A percentile compares a stretch with the other conserved stretches of the same genome.
Conservation (phyloP, 2,797 vertebrate species). For the Cirrhinus mrigala region DNA sequence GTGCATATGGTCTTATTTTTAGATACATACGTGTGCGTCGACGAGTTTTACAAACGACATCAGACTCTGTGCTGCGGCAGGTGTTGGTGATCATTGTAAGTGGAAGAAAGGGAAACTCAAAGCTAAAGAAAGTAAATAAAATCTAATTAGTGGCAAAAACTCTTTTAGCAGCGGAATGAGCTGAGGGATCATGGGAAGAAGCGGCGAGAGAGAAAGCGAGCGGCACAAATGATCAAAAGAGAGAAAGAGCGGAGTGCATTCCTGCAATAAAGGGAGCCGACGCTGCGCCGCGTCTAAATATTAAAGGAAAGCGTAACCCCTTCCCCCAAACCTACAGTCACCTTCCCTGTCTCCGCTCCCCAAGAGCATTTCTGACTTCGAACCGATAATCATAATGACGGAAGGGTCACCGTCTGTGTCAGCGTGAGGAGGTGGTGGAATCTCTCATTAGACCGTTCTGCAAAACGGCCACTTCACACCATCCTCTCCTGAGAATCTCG, state of each 20-base stretch:
- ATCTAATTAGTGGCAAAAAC: conserved; percentile 52
- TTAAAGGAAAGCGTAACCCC: conserved; percentile 1
- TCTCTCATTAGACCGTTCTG: conserved; percentile 38
- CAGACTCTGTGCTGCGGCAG: neutral
- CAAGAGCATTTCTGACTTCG: conserved; percentile 21
- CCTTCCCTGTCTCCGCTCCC: conserved; percentile 3
- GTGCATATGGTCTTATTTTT: conserved; percentile 25
- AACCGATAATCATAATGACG: conserved; percentile 38
- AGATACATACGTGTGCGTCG: neutral
- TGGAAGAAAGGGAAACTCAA: conserved; percentile 2
- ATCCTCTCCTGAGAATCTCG: conserved; percentile 28
- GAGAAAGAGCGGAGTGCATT: conserved; percentile 9
- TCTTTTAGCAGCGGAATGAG: conserved; percentile 36
- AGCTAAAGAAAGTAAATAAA: conserved; percentile 51
- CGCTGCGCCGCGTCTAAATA: neutral
- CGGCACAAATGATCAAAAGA: conserved; percentile 37
- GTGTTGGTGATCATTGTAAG: conserved; percentile 5
- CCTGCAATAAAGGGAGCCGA: neutral
- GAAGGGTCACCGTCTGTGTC: conserved; percentile 38
- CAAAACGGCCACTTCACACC: conserved; percentile 34
- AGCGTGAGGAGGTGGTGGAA: conserved; percentile 3
- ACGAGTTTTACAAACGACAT: neutral
- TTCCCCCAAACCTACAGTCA: conserved; percentile 10
- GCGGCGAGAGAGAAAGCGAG: neutral
- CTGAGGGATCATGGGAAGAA: conserved; percentile 32